Base-by-base conservation (phyloP, 2,797 vertebrate species). In the Pelobates cultripes region DNA sequence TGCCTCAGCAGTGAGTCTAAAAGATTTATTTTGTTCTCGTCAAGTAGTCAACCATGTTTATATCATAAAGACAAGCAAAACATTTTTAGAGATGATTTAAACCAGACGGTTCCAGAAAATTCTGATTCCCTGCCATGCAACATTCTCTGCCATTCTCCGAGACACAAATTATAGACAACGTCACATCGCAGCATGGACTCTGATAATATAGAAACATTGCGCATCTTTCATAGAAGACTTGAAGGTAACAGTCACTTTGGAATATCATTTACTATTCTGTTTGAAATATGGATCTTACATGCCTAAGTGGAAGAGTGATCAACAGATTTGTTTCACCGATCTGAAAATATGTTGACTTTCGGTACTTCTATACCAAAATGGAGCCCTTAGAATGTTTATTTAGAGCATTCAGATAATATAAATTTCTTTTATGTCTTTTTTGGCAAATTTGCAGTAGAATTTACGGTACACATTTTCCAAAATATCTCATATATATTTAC, bases 171-270 rank as follows among this genome's bases (percentile, higher is more conserved):
- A 80, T 85, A 82, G 68, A 72, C 47, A 51, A 51, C 78, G 47
- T 78, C 77, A 87, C 88, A 88, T 4, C 86, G 41, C 77, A 86
- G 67, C 76, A 81, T 17, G 78, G 15, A 53, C 75, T 77, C 86
- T 75, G 74, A 80, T 83, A 87, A 63, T 72, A 43, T 0, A 3
- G 69, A 75, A 44, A 85, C 85, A 73, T 66, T 55, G 57, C 71
- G 60, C 51, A 69, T 79, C 44, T 17, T 40, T 68, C 66, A 84
- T 75, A 76, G 80, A 85, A 75, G 43, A 85, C 2, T 42, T 9
- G 73, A 68, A 82, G 86, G 84, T 61, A 82, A 80, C 5, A n/a
- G 85, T 45, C 61, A 51, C 41, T 14, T 63, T 70, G 78, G 69
- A 79, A 70, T 14, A 71, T 70, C 85, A 60, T 12, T 43, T 45